Conservation (phyloP, 2,113 vertebrate genomes). For the Phoenicopterus ruber region DNA sequence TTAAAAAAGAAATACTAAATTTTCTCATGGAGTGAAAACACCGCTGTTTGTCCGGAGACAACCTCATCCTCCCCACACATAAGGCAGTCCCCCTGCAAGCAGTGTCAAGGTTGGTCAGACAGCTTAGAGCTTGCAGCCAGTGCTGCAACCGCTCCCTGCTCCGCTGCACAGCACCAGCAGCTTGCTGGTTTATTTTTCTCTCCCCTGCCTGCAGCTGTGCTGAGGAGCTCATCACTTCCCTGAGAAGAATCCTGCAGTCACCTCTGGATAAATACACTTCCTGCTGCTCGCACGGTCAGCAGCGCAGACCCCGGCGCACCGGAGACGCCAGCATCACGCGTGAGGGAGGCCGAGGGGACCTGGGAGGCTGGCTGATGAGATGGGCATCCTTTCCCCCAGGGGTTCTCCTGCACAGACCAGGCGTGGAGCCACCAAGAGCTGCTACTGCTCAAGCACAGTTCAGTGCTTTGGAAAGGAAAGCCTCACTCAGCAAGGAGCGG, state of each 20-base stretch:
- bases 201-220: background rate
- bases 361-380: background rate
- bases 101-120: background rate
- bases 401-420: background rate
- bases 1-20: background rate
- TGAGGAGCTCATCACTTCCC: background rate
- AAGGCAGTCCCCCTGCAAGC: background rate
- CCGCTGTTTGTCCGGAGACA: background rate
- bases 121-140: background rate
- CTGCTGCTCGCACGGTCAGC: background rate
- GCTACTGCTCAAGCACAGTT: background rate
- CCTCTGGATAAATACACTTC: background rate
- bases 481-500: background rate
- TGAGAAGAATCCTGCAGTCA: background rate
- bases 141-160: background rate
- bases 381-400: background rate
- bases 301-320: accelerated
- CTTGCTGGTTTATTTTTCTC: no score
- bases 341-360: background rate
- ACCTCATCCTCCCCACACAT: background rate
- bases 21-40: background rate
- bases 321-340: background rate
- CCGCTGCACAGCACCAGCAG: no score
- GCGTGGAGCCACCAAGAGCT: background rate
- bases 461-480: background rate